Evolutionary conservation across 2,797 vertebrate species (phyloP).

Genomic region (Hirundo rustica): DNA sequence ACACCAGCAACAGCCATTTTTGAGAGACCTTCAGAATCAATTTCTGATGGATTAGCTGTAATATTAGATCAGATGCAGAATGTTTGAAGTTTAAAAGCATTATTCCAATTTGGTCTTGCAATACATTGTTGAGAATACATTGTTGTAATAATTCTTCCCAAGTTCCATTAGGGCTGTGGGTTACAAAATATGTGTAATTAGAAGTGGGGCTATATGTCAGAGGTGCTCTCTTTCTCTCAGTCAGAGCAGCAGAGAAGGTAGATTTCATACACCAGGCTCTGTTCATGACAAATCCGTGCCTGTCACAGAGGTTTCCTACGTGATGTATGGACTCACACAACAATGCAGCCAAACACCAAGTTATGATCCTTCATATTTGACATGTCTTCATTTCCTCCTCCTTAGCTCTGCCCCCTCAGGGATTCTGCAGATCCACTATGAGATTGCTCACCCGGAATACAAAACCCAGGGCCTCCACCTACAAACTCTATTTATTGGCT

Average conservation of each 20-base stretch:
- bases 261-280: not conserved
- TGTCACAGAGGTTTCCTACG: not conserved
- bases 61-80: conserved; percentile 25
- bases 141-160: not conserved
- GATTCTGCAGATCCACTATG: conserved; percentile 1
- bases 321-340: not conserved
- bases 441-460: conserved; percentile 21
- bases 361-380: not conserved
- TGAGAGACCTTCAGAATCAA: not conserved
- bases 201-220: not conserved
- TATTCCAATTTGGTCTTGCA: not conserved
- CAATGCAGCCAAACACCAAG: not conserved
- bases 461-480: not conserved
- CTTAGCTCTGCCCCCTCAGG: not conserved
- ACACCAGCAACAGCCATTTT: not conserved
- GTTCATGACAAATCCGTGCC: not conserved
- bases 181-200: conserved; percentile 1
- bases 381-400: conserved; percentile 34
- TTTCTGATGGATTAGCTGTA: conserved; percentile 45
- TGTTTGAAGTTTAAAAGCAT: not conserved
- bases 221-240: not conserved
- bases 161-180: not conserved
- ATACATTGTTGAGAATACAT: not conserved
- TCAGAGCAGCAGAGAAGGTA: not conserved
- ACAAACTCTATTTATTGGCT: not conserved